These are phyloP conservation scores for Nibea coibor DNA, from an alignment of 2,113 vertebrate species.

Conservation along the genomic window DNA sequence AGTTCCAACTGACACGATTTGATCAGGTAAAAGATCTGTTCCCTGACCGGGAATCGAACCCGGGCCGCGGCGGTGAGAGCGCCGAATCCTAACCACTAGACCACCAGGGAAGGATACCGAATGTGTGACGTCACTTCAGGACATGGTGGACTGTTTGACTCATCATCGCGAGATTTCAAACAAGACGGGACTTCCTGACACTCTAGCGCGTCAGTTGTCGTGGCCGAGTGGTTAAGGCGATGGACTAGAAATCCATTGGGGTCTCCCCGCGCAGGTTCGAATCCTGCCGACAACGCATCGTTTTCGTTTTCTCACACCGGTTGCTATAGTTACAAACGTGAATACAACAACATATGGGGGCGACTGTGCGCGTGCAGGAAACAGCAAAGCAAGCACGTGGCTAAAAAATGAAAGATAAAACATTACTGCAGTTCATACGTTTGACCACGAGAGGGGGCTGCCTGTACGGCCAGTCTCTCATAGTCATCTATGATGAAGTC, in stretches of 20 bases:
- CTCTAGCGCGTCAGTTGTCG: slow-evolving; percentile 46
- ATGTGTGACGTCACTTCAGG: too few species aligned
- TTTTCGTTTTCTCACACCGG: not conserved
- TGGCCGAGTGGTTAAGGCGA: slow-evolving; percentile 88
- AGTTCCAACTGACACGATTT: too few species aligned
- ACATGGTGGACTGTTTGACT: too few species aligned
- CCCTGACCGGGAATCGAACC: slow-evolving; percentile 81
- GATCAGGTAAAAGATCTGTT: slow-evolving; percentile 15
- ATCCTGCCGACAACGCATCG: slow-evolving; percentile 94
- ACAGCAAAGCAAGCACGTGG: too few species aligned
- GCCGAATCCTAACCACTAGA: slow-evolving; percentile 86
- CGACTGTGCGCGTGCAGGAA: too few species aligned
- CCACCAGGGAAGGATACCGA: slow-evolving; percentile 75
- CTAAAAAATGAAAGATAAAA: not conserved
- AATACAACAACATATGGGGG: too few species aligned
- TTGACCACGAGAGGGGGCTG: not conserved
- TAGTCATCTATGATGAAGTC: not conserved
- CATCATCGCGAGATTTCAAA: too few species aligned
- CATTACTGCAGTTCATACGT: not conserved
- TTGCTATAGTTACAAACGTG: not conserved
- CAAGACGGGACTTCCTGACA: too few species aligned
- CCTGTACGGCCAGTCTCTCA: not conserved
- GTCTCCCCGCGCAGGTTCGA: slow-evolving; percentile 97
- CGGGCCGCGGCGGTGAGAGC: slow-evolving; percentile 79
- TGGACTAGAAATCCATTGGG: slow-evolving; percentile 96